A percentile compares a stretch with the other conserved stretches of the same genome.
Conservation (phyloP, 1,140 invertebrate genomes). For the Conus ventricosus region DNA sequence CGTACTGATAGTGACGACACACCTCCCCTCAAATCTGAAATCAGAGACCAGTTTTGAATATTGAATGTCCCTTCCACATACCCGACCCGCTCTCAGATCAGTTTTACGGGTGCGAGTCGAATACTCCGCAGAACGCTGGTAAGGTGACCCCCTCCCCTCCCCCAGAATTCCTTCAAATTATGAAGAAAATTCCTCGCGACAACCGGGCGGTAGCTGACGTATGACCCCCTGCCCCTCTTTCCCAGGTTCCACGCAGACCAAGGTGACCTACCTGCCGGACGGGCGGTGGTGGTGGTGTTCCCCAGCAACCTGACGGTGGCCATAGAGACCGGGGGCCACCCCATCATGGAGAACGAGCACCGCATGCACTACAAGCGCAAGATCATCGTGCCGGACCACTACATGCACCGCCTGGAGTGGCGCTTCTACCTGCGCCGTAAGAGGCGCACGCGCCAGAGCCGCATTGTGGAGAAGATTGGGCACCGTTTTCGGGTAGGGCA, state of each 20-base stretch:
- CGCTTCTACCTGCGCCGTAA: conserved; percentile 80
- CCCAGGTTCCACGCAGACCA: conserved; percentile 68
- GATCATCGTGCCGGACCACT: conserved; percentile 83
- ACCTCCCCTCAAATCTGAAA: too few relatives aligned
- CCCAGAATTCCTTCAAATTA: too few relatives aligned
- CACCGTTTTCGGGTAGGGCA: conserved; percentile 70
- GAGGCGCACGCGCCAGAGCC: conserved; percentile 56
- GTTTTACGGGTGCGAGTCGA: too few relatives aligned
- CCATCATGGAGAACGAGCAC: conserved; percentile 84
- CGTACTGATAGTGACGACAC: too few relatives aligned
- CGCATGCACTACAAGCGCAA: conserved; percentile 92
- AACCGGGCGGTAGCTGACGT: too few relatives aligned
- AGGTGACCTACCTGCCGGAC: conserved; percentile 73
- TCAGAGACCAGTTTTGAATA: too few relatives aligned
- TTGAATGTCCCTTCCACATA: too few relatives aligned
- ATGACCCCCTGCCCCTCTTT: background rate
- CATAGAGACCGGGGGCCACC: conserved; percentile 85
- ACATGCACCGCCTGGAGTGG: conserved; percentile 96
- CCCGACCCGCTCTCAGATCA: too few relatives aligned
- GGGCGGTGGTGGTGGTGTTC: conserved; percentile 75
- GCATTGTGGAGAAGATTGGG: conserved; percentile 63
- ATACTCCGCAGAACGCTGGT: too few relatives aligned
- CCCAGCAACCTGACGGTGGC: conserved; percentile 74
- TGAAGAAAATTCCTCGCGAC: too few relatives aligned
- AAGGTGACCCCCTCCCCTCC: too few relatives aligned